A percentile compares a stretch with the other conserved stretches of the same genome.
phyloP scores from a whole-genome alignment of 2,888 invertebrate species.

The Acanthococcus lagerstroemiae region DNA sequence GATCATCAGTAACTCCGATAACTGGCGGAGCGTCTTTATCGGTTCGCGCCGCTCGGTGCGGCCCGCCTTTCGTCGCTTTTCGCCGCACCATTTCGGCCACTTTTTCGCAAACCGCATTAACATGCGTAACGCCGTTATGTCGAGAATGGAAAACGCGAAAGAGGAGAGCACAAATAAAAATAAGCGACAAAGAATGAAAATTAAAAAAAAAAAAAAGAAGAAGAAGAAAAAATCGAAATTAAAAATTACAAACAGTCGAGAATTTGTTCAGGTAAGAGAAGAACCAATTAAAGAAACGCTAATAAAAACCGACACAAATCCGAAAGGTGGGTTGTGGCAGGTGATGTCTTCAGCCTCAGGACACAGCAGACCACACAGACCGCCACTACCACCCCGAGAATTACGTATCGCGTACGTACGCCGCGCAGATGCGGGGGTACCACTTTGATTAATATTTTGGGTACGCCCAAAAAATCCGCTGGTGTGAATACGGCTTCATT shows the following conservation, averaged over 20 bases:
- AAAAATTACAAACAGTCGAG: not conserved
- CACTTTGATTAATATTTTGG: constrained; percentile 24
- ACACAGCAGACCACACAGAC: constrained; percentile 19
- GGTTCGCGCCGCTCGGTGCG: not conserved
- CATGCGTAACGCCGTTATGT: not conserved
- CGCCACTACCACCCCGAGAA: constrained; percentile 20
- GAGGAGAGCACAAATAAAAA: not conserved
- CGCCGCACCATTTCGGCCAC: not conserved
- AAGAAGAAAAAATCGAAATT: not conserved
- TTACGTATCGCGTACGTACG: not conserved
- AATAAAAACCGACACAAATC: constrained; percentile 22
- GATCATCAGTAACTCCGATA: not conserved
- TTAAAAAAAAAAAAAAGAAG: not conserved
- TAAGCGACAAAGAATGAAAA: not conserved
- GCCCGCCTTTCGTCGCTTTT: not conserved
- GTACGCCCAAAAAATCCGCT: constrained; percentile 18
- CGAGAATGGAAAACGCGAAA: not conserved
- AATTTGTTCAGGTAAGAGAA: constrained; percentile 5
- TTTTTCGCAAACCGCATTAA: not conserved
- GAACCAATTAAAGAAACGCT: constrained; percentile 24
- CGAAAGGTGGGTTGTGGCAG: constrained; percentile 17
- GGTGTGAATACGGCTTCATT: constrained; percentile 21
- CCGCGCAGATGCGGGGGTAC: not conserved
- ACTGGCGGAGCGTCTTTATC: not conserved
- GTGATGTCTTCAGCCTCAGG: constrained; percentile 21